A percentile compares a stretch with the other conserved stretches of the same genome.
Conservation (phyloP, 2,797 vertebrate genomes). For the Macropodus opercularis region DNA sequence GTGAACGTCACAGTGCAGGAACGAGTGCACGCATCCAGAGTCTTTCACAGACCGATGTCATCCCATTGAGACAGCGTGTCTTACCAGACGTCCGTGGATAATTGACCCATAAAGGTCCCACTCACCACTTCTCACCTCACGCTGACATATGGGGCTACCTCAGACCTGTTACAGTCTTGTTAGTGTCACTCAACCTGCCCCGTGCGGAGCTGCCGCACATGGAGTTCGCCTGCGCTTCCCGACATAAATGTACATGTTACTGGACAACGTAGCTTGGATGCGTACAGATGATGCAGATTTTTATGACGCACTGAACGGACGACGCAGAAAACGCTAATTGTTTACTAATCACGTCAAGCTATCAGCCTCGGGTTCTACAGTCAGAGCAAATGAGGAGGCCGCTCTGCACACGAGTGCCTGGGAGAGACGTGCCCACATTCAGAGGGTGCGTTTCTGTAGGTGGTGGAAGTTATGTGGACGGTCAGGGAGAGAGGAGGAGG, state of each 20-base stretch:
- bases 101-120: conserved; percentile 65
- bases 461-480: conserved; percentile 13
- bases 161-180: conserved; percentile 52
- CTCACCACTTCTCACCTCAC: conserved; percentile 56
- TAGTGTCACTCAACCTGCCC: conserved; percentile 61
- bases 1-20: neutral
- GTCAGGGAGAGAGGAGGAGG: too few species aligned
- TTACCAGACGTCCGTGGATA: conserved; percentile 47
- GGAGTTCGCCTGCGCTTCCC: conserved; percentile 3
- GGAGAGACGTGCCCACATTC: conserved; percentile 10
- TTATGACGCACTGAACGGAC: too few species aligned
- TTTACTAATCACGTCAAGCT: too few species aligned
- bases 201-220: conserved; percentile 22
- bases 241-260: conserved; percentile 20
- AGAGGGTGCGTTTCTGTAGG: conserved; percentile 29
- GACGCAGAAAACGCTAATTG: too few species aligned
- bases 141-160: conserved; percentile 40
- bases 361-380: too few species aligned
- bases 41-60: conserved; percentile 24
- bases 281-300: neutral
- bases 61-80: conserved; percentile 33
- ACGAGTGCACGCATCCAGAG: conserved; percentile 4
- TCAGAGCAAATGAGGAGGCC: too few species aligned
- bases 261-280: conserved; percentile 6
- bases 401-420: conserved; percentile 15